Evolutionary conservation across 2,888 invertebrate species (phyloP), one percentile per base, ranked within the genome.

Genomic region (Meloe dianella): DNA sequence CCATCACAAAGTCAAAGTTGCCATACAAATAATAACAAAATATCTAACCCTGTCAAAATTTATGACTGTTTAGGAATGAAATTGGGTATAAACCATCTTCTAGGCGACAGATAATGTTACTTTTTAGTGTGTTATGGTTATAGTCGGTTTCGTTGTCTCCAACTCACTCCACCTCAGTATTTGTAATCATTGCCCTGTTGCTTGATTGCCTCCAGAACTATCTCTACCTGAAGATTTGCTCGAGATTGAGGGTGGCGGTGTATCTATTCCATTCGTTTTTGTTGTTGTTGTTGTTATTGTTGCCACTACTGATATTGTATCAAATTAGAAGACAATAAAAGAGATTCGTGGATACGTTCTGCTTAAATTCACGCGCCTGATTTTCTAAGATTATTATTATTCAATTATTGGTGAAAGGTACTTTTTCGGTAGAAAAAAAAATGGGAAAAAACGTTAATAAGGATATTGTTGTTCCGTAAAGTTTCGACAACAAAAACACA

Each of bases 11-110:
- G 24, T 22, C 22, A 51, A 51, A 51, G 10, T 17, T 47, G 20
- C 8, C 14, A 35, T 20, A 22, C 6, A 17, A 47, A 47, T 22
- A 51, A 22, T 10, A 51, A 54, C 54, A 47, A n/a, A n/a, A n/a
- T n/a, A 47, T 20, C 1, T 20, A 17, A 17, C 20, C 20, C n/a
- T 20, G 47, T 58, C 17, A 35, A 38, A 30, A 30, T 58, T 58
- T 58, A 58, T 20, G 58, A 58, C 20, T 30, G 8, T 54, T 54
- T 54, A 27, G 17, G 58, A 9, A 24, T 59, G 59, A 59, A 59
- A 59, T 59, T 59, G 30, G 32, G 30, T 35, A 17, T 59, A 59
- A 59, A 59, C 32, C 32, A 32, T 59, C 4, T 14, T n/a, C n/a
- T n/a, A 7, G 20, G 12, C 32, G 59, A 59, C 22, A 59, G 30